Evolutionary conservation across 2,888 invertebrate genomes (phyloP).

Genomic region (Drosophila setosimentum): DNA sequence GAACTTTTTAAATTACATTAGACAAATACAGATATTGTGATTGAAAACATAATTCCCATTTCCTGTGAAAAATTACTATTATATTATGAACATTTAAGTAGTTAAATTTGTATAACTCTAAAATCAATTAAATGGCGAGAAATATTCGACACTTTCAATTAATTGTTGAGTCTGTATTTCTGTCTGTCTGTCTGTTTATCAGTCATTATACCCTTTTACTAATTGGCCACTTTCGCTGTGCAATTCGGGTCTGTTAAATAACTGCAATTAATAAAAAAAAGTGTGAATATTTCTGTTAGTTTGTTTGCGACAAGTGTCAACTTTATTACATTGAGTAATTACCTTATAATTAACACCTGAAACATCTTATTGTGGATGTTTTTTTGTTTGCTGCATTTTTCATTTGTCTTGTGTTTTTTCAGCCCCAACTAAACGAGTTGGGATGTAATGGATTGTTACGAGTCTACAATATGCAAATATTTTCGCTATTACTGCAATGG

Average conservation of each 20-base stretch:
- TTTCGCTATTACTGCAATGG: constrained; percentile 13
- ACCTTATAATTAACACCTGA: constrained; percentile 59
- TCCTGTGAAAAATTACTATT: not conserved
- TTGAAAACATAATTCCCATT: not conserved
- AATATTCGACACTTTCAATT: not conserved
- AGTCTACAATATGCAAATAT: constrained; percentile 41
- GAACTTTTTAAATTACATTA: not conserved
- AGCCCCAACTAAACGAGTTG: constrained; percentile 9
- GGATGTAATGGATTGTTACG: constrained; percentile 13
- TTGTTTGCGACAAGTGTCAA: constrained; percentile 32
- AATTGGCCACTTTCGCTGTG: constrained; percentile 4
- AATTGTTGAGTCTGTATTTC: not conserved
- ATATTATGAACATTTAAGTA: not conserved
- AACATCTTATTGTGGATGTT: not conserved
- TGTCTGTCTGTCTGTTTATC: not conserved
- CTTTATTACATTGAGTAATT: constrained; percentile 44
- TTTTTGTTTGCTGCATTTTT: not conserved
- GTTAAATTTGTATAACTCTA: not conserved
- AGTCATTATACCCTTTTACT: not conserved
- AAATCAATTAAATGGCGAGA: not conserved
- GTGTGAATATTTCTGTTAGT: not conserved
- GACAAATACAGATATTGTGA: not conserved
- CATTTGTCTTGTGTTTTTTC: not conserved
- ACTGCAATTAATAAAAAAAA: constrained; percentile 16
- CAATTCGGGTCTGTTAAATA: not conserved